Percentiles rank a stretch among this genome's conserved stretches.
Conservation (phyloP, 2,888 invertebrate species). For the Volucella inflata region DNA sequence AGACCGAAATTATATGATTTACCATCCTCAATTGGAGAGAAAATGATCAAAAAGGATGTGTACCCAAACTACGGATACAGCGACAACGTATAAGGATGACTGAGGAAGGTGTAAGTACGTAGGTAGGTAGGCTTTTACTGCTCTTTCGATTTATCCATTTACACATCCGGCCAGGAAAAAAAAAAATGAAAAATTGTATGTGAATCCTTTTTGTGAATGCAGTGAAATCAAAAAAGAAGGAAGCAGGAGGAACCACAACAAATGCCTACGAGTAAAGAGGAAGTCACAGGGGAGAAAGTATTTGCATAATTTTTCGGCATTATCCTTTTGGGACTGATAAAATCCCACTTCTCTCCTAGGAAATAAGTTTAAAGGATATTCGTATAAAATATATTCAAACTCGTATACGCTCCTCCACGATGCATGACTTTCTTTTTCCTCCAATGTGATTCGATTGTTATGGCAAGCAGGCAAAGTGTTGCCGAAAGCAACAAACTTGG, state of each 20-base stretch:
- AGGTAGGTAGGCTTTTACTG: conserved; percentile 21
- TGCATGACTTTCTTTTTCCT: conserved; percentile 51
- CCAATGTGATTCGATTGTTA: conserved; percentile 25
- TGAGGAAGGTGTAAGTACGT: too few species aligned
- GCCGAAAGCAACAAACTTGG: too few species aligned
- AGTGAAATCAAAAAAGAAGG: not conserved
- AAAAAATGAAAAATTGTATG: conserved; percentile 4
- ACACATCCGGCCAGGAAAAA: conserved; percentile 11
- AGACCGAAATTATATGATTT: conserved; percentile 65
- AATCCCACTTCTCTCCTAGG: conserved; percentile 62
- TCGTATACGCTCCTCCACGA: not conserved
- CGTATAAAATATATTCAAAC: conserved; percentile 3
- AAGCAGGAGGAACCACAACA: conserved; percentile 2
- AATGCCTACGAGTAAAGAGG: not conserved
- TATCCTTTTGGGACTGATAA: conserved; percentile 62
- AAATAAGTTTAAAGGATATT: conserved; percentile 49
- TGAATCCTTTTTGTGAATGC: conserved; percentile 14
- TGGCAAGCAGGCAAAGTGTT: too few species aligned
- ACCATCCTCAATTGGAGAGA: conserved; percentile 32
- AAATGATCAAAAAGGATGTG: conserved; percentile 24
- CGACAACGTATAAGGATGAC: too few species aligned
- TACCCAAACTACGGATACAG: not conserved
- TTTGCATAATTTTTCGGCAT: conserved; percentile 67
- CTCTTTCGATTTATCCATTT: conserved; percentile 36
- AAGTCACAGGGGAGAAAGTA: conserved; percentile 43